Evolutionary conservation across 2,113 vertebrate species (phyloP).

Genomic region (Aptenodytes forsteri): DNA sequence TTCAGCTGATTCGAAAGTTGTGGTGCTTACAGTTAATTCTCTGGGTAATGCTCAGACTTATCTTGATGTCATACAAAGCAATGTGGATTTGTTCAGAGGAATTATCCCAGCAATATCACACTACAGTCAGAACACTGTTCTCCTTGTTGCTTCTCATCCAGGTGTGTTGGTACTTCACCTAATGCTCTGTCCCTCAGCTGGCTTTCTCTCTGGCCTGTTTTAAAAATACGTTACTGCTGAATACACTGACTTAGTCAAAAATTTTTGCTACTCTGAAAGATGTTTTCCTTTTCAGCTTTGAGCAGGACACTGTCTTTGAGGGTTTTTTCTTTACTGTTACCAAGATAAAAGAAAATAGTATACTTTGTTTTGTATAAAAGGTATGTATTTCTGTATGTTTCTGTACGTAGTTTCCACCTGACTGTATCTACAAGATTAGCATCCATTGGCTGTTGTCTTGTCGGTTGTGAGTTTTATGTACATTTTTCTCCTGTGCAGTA

Average conservation of each 20-base stretch:
- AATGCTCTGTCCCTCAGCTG: neutral
- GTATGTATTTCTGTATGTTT: constrained; percentile 24
- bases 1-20: constrained; percentile 85
- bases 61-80: constrained; percentile 87
- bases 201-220: neutral
- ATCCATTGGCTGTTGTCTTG: neutral
- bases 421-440: neutral
- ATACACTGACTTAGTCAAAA: neutral
- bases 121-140: constrained; percentile 81
- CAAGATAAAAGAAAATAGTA: constrained; percentile 45
- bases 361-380: constrained; percentile 44
- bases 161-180: constrained; percentile 53
- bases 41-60: constrained; percentile 91
- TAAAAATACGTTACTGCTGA: neutral
- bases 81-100: constrained; percentile 88
- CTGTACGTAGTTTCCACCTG: neutral
- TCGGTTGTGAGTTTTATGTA: neutral
- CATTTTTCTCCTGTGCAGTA: neutral
- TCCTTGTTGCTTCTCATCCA: constrained; percentile 92
- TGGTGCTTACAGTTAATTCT: constrained; percentile 89
- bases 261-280: constrained; percentile 40
- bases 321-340: constrained; percentile 56
- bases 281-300: constrained; percentile 59
- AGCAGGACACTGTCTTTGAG: constrained; percentile 43
- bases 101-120: constrained; percentile 83